A percentile compares a stretch with the other conserved stretches of the same genome.
Evolutionary conservation across 2,113 vertebrate genomes (phyloP).

Genomic region (Labeo catla): DNA sequence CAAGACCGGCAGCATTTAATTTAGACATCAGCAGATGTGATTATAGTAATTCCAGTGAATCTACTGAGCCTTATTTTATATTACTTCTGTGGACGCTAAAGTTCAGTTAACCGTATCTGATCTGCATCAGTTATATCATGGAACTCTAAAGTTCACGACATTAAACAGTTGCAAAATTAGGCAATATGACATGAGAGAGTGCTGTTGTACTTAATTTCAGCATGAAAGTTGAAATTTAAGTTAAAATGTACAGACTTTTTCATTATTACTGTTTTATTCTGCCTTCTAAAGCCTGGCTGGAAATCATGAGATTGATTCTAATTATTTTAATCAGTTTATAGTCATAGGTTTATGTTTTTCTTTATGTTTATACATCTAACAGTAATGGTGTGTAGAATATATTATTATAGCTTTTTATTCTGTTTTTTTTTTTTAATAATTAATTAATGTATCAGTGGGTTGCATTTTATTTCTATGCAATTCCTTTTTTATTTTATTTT

Average conservation of each 20-base stretch:
- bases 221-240: background rate
- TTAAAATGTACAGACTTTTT: background rate
- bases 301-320: no score
- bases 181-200: background rate
- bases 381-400: no score
- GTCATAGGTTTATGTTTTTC: no score
- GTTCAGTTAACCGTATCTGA: background rate
- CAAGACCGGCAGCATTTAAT: slow-evolving; percentile 26
- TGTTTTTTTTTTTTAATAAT: no score
- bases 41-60: background rate
- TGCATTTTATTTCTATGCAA: no score
- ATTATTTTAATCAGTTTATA: no score
- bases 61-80: background rate
- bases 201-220: background rate
- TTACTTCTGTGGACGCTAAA: background rate
- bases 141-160: background rate
- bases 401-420: no score
- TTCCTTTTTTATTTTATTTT: no score
- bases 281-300: no score
- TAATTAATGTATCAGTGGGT: no score
- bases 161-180: background rate
- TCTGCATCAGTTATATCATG: slow-evolving; percentile 24
- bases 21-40: slow-evolving; percentile 19
- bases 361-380: no score
- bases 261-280: background rate